Percentiles rank a stretch among this genome's conserved stretches.
These are phyloP conservation scores for Lathamus discolor DNA, from an alignment of 2,113 vertebrate species.

Conservation along the genomic window DNA sequence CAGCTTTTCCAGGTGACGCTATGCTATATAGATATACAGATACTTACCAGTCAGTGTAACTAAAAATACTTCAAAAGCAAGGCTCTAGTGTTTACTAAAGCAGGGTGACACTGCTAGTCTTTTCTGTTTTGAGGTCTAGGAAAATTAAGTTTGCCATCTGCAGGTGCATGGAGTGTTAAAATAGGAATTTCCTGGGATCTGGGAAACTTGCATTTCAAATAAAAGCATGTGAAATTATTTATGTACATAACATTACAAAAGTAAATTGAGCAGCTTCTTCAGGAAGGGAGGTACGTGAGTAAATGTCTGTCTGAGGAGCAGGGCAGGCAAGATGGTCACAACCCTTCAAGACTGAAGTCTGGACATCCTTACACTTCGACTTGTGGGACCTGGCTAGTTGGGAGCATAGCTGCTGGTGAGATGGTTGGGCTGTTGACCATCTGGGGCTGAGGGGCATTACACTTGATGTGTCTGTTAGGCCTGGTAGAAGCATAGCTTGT, in stretches of 20 bases:
- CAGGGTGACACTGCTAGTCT: background rate
- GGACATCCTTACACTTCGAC: background rate
- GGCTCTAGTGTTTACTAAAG: background rate
- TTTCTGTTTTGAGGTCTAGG: background rate
- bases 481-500: background rate
- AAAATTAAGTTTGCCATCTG: background rate
- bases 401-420: background rate
- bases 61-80: background rate
- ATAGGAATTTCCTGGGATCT: background rate
- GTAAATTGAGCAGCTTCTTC: background rate
- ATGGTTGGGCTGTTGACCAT: background rate
- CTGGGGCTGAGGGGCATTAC: background rate
- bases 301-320: background rate
- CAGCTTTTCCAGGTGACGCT: background rate
- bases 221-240: background rate
- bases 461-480: background rate
- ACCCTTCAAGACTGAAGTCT: background rate
- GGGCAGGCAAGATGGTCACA: background rate
- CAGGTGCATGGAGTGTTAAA: background rate
- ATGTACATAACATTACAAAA: background rate
- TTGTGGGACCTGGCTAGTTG: fast-evolving
- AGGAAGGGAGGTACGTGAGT: background rate
- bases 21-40: background rate
- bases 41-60: background rate
- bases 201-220: background rate